Evolutionary conservation across 2,888 invertebrate species (phyloP).

Genomic region (Pseudococcus jackbeardsleyi): DNA sequence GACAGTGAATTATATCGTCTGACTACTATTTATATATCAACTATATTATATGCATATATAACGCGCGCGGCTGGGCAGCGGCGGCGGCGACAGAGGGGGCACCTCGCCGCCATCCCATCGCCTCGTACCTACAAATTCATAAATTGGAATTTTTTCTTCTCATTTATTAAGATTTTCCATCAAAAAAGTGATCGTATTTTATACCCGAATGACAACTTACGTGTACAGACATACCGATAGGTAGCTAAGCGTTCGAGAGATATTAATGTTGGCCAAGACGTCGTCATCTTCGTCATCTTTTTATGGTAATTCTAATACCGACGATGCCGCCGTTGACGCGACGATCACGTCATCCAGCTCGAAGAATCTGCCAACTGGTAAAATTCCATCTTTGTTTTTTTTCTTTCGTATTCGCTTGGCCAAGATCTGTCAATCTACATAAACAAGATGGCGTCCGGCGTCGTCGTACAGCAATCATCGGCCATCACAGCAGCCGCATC

Average conservation of each 20-base stretch:
- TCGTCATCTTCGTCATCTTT: not conserved
- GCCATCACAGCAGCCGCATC: not conserved
- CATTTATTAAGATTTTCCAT: conserved; percentile 26
- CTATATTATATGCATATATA: conserved; percentile 11
- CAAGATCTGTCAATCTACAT: conserved; percentile 8
- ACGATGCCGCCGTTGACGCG: not conserved
- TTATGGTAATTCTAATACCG: conserved; percentile 24
- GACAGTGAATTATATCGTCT: conserved; percentile 65
- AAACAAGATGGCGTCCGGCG: not conserved
- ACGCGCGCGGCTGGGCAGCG: too few species aligned
- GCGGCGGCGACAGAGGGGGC: not conserved
- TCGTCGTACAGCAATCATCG: not conserved
- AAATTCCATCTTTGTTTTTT: not conserved
- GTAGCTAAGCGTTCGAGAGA: not conserved
- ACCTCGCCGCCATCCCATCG: not conserved
- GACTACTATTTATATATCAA: conserved; percentile 64
- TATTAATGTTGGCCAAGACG: not conserved
- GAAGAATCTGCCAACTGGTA: conserved; percentile 1
- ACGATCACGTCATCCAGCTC: not conserved
- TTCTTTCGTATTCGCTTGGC: not conserved
- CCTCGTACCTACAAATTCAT: conserved; percentile 54
- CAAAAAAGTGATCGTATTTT: conserved; percentile 21
- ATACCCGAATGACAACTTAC: not conserved
- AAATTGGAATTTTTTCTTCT: conserved; percentile 63
- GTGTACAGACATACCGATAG: not conserved